Base-by-base conservation (phyloP, 2,113 vertebrate genomes). In the Oncorhynchus masou region DNA sequence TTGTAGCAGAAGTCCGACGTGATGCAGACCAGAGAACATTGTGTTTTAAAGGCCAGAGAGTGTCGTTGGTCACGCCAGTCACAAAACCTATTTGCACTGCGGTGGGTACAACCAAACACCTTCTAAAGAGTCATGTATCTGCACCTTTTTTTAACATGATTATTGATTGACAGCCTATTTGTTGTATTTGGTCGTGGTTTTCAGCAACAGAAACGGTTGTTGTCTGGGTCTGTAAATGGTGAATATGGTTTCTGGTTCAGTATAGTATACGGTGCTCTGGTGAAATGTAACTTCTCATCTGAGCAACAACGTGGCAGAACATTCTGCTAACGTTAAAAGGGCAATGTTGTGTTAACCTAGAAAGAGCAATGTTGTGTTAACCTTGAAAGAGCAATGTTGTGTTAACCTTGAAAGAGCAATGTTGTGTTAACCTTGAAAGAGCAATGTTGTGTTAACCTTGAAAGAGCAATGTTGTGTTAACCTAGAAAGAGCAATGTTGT, bases 41-140 rank as follows among this genome's bases (percentile, higher is more conserved):
- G 45, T 75, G 74, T 59, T 86, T 89, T 83, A 86, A 39, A 25
- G 83, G 87, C 88, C 85, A 88, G 81, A 88, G 88, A 89, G 88
- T 66, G 71, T 80, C 84, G 84, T 73, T 68, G 86, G 89, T 88
- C 86, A 45, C 78, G 31, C 85, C 84, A 73, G 72, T 84, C 78
- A 68, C 78, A 73, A 74, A 85, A 78, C 83, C 88, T 86, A 84
- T 86, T 73, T 92, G 89, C 91, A 92, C 91, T 92, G 91, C 88
- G 88, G 89, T 86, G 73, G 84, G 80, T 86, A 80, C 75, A 81
- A 29, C 81, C 68, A 76, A 81, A 88, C 86, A 89, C 88, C 91
- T 92, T 69, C 25, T 13, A 16, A 79, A 75, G 80, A 79, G 77
- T 78, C 75, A 77, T 75, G 59, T 62, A 62, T 80, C 75, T 78